Evolutionary conservation across 2,888 invertebrate species (phyloP).

Genomic region (Piscicola geometra): DNA sequence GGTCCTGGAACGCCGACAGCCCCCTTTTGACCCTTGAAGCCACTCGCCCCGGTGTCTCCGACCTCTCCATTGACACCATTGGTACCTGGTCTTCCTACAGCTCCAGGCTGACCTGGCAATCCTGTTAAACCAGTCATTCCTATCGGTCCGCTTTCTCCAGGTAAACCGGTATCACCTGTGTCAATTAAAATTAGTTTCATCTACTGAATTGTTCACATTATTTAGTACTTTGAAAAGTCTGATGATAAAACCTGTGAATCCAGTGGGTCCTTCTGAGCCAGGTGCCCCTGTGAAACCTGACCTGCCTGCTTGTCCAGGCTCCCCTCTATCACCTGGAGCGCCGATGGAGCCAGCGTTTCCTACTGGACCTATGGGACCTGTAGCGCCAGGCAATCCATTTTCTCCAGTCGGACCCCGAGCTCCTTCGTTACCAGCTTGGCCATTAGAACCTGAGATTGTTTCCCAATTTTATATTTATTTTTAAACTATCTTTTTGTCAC

Average conservation of each 20-base stretch:
- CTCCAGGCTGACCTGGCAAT: constrained; percentile 23
- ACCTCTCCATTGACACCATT: constrained; percentile 14
- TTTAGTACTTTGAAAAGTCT: not conserved
- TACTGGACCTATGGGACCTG: constrained; percentile 39
- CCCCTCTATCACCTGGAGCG: constrained; percentile 34
- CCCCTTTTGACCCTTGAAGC: not conserved
- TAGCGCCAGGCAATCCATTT: constrained; percentile 21
- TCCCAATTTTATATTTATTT: too few species aligned
- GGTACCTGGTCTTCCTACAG: constrained; percentile 26
- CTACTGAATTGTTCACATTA: constrained; percentile 33
- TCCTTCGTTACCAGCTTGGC: constrained; percentile 33
- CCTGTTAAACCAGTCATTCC: constrained; percentile 29
- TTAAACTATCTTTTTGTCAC: too few species aligned
- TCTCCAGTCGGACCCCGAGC: constrained; percentile 34
- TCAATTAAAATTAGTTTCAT: constrained; percentile 43
- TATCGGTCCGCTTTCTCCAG: constrained; percentile 34
- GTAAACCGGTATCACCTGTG: constrained; percentile 22
- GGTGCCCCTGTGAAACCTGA: constrained; percentile 41
- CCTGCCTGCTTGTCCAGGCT: constrained; percentile 36
- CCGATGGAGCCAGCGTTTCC: constrained; percentile 25
- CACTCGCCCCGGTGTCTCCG: constrained; percentile 14
- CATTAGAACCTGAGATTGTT: constrained; percentile 23
- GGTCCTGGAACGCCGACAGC: not conserved
- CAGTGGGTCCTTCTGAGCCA: constrained; percentile 38
- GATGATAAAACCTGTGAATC: constrained; percentile 32